Percentiles rank a stretch among this genome's conserved stretches.
phyloP scores from a whole-genome alignment of 2,888 invertebrate species.

The Rhingia campestris region DNA sequence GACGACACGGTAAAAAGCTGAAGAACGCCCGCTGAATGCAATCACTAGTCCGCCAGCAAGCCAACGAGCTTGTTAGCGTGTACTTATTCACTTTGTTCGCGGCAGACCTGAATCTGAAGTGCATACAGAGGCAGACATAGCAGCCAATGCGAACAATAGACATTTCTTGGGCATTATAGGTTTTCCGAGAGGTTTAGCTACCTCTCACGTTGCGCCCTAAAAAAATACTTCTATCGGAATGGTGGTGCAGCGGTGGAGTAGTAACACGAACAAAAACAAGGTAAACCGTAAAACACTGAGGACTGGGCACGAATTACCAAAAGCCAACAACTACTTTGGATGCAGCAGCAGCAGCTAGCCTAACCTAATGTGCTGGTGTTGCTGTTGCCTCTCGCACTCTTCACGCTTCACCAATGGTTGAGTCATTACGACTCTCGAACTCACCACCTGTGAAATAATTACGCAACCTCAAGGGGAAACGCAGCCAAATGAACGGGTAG shows the following conservation, averaged over 20 bases:
- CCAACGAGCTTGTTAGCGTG: slow-evolving; percentile 11
- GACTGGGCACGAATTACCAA: slow-evolving; percentile 44
- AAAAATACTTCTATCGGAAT: slow-evolving; percentile 14
- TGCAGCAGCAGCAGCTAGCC: slow-evolving; percentile 42
- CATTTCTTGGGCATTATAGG: slow-evolving; percentile 61
- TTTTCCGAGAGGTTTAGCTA: slow-evolving; percentile 49
- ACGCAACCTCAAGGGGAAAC: slow-evolving; percentile 62
- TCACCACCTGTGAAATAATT: slow-evolving; percentile 70
- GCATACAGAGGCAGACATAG: slow-evolving; percentile 41
- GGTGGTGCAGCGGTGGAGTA: slow-evolving; percentile 15
- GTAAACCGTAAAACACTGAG: slow-evolving; percentile 48
- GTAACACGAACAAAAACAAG: slow-evolving; percentile 48
- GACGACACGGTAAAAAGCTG: slow-evolving; percentile 11
- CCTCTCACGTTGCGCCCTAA: slow-evolving; percentile 24
- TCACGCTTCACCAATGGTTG: slow-evolving; percentile 62
- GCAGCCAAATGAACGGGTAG: slow-evolving; percentile 36
- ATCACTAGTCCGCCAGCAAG: slow-evolving; percentile 35
- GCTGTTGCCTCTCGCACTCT: slow-evolving; percentile 41
- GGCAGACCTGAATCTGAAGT: slow-evolving; percentile 39
- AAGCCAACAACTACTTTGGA: slow-evolving; percentile 44
- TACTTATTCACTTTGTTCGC: slow-evolving; percentile 23
- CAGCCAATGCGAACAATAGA: slow-evolving; percentile 53
- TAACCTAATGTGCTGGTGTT: slow-evolving; percentile 31
- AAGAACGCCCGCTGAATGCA: slow-evolving; percentile 13
- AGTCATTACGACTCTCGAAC: slow-evolving; percentile 57